A percentile compares a stretch with the other conserved stretches of the same genome.
phyloP scores from a whole-genome alignment of 2,888 invertebrate species.

The Melinaea menophilus region DNA sequence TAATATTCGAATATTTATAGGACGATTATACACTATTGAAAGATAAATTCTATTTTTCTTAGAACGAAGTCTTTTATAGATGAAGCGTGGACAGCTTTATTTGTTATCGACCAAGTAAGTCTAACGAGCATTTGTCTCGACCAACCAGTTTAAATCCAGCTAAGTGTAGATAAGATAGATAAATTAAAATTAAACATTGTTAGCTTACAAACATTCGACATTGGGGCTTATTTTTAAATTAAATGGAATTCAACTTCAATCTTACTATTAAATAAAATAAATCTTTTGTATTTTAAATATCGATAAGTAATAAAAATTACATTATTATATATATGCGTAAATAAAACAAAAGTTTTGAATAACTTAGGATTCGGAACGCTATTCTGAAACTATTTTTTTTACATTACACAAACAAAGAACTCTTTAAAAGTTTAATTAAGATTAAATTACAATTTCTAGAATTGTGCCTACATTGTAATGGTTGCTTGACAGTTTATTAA shows the following conservation, averaged over 20 bases:
- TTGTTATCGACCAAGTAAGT: conserved; percentile 17
- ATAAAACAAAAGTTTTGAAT: background rate
- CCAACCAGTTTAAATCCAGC: conserved; percentile 21
- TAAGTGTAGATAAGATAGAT: conserved; percentile 19
- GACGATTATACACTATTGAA: too few species aligned
- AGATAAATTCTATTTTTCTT: too few species aligned
- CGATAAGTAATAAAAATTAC: too few species aligned
- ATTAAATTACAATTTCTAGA: conserved; percentile 13
- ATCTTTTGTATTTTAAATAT: too few species aligned
- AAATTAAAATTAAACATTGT: background rate
- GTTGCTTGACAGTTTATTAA: conserved; percentile 8
- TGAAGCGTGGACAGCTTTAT: too few species aligned
- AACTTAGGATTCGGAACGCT: background rate
- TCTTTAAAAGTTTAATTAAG: conserved; percentile 13
- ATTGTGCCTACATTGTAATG: background rate
- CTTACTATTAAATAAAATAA: too few species aligned
- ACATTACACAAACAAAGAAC: conserved; percentile 6
- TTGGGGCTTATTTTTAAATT: too few species aligned
- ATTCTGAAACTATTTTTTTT: background rate
- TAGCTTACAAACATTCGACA: too few species aligned
- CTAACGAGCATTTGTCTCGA: conserved; percentile 9
- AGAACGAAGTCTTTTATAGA: too few species aligned
- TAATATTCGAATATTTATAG: too few species aligned
- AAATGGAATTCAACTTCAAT: too few species aligned
- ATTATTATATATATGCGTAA: background rate